Base-by-base conservation (phyloP, 2,113 vertebrate genomes). In the Cairina moschata region DNA sequence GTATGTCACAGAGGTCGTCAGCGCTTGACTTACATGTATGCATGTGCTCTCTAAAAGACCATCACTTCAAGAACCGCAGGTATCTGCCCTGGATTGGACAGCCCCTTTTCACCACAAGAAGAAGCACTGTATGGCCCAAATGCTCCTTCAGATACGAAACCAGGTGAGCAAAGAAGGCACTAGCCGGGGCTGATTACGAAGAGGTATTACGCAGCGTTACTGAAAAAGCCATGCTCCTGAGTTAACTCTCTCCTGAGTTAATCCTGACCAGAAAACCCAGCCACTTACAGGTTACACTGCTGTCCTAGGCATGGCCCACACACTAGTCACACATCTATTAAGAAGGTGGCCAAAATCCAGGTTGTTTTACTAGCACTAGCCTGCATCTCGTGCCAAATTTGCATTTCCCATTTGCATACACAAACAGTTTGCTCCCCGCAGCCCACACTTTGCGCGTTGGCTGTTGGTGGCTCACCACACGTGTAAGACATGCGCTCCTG, bases 361-460 rank as follows among this genome's bases (percentile, higher is more conserved):
- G 62, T 4, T 11, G 59, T 63, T 77, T 80, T 21, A 63, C 36
- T 38, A 62, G 20, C 29, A 32, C 22, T 23, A 62, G 25, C n/a
- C 63, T 81, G 31, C 14, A 68, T 77, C 87, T 91, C 80, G 69
- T 82, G 36, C 16, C 54, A 16, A 10, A 17, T 29, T 46, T 73
- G 40, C 18, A 14, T 48, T 69, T 80, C 42, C 58, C 9, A 63
- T 36, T 54, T 63, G n/a, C 18, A 29, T 4, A 40, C 48, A 29
- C 32, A 42, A 48, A 16, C 29, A 38, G 55, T 40, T 74, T 40
- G 44, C 23, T 23, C 36, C n/a, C 26, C 31, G 16, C 15, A 28
- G 16, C 3, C 1, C 0, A 25, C 42, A 54, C 17, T 54, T 58
- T 2, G 28, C 59, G 20, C 1, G 0, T 76, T 62, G 40, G 56